These are phyloP conservation scores for Empidonax alnorum DNA, from an alignment of 2,113 vertebrate genomes.

Conservation along the genomic window DNA sequence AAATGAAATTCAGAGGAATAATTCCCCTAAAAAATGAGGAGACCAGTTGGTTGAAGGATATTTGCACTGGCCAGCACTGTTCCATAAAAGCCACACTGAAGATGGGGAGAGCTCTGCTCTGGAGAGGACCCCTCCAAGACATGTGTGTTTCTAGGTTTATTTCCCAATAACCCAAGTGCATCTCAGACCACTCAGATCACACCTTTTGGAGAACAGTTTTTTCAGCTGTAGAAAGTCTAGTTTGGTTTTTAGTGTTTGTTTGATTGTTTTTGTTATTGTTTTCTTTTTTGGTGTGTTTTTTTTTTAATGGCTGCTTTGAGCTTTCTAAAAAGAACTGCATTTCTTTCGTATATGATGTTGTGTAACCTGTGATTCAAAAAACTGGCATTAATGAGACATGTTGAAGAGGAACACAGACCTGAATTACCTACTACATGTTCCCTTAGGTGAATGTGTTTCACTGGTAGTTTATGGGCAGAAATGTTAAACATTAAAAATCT, in stretches of 20 bases:
- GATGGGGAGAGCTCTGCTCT: background rate
- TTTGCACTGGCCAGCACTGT: background rate
- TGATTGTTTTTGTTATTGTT: background rate
- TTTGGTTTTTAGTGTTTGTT: background rate
- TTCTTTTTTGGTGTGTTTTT: background rate
- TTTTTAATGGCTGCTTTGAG: background rate
- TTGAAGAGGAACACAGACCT: background rate
- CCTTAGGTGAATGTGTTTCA: background rate
- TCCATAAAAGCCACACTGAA: background rate
- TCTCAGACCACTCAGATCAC: background rate
- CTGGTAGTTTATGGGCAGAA: background rate
- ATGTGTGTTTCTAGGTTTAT: background rate
- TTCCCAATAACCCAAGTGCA: background rate
- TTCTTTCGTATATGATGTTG: background rate
- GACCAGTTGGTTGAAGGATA: background rate
- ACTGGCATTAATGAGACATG: background rate
- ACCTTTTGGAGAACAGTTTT: background rate
- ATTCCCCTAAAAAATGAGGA: background rate
- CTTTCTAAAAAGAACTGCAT: background rate
- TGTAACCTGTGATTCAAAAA: background rate
- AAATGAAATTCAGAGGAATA: background rate
- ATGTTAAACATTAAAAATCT: conserved; percentile 59
- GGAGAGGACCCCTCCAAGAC: background rate
- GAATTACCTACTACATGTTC: background rate
- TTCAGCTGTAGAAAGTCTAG: background rate